Percentiles rank a stretch among this genome's conserved stretches.
Conservation (phyloP, 37 sponge, comb jelly and placozoan species). For the Halichondria panicea region DNA sequence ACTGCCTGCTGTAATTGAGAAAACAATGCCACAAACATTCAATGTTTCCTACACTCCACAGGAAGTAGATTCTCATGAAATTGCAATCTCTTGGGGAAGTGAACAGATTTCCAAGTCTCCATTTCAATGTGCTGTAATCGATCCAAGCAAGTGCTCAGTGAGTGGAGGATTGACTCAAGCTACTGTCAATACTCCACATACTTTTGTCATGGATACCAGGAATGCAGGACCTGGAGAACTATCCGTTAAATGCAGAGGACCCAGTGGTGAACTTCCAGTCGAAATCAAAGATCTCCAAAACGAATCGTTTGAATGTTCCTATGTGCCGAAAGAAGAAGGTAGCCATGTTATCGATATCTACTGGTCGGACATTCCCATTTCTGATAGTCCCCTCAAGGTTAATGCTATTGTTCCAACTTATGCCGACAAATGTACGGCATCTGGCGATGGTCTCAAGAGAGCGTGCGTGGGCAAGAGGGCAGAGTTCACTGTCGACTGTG, state of each 20-base stretch:
- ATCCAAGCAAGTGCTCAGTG: constrained; percentile 49
- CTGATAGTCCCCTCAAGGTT: constrained; percentile 69
- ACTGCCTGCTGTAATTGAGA: constrained; percentile 9
- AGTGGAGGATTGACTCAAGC: constrained; percentile 50
- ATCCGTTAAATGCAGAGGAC: constrained; percentile 30
- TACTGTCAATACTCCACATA: constrained; percentile 14
- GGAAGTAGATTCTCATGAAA: constrained; percentile 34
- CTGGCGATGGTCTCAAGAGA: constrained; percentile 29
- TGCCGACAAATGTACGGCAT: constrained; percentile 24
- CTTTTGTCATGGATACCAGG: constrained; percentile 41
- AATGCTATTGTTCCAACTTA: too few species aligned
- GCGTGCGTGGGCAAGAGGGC: constrained; percentile 31
- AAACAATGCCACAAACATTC: constrained; percentile 6
- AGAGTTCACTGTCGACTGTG: constrained; percentile 54
- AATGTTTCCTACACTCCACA: constrained; percentile 39
- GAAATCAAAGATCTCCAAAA: neutral
- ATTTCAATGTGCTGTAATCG: constrained; percentile 32
- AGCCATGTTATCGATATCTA: constrained; percentile 38
- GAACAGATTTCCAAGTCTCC: constrained; percentile 46
- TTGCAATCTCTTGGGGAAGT: constrained; percentile 29
- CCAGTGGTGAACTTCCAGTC: constrained; percentile 1
- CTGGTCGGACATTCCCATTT: constrained; percentile 61
- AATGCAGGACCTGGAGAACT: constrained; percentile 62
- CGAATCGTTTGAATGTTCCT: neutral
- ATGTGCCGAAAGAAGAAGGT: constrained; percentile 50